These are phyloP conservation scores for Exephanes ischioxanthus DNA, from an alignment of 2,888 invertebrate species.

Conservation along the genomic window DNA sequence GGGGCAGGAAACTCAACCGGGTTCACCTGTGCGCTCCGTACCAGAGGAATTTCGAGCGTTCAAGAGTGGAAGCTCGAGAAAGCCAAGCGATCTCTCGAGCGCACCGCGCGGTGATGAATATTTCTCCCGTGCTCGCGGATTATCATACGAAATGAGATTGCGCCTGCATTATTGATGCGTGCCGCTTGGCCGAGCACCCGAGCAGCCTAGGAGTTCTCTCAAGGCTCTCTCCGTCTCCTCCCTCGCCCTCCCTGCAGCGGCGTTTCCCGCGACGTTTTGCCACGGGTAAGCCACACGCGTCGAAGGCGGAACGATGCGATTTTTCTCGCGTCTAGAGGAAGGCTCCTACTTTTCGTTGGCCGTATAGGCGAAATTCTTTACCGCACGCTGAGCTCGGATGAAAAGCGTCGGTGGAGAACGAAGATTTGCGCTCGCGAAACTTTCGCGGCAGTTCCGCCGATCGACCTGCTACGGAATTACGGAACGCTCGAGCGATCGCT, in stretches of 20 bases:
- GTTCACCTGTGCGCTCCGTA: slow-evolving; percentile 18
- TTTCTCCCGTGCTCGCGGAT: slow-evolving; percentile 80
- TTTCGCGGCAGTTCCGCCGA: neutral
- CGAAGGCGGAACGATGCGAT: slow-evolving; percentile 74
- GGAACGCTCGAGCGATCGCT: neutral
- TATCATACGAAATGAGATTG: slow-evolving; percentile 83
- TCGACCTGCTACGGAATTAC: neutral
- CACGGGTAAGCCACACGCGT: slow-evolving; percentile 66
- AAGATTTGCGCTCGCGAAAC: neutral
- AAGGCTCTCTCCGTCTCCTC: slow-evolving; percentile 53
- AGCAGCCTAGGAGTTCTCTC: slow-evolving; percentile 69
- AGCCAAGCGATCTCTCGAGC: slow-evolving; percentile 64
- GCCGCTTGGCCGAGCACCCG: slow-evolving; percentile 63
- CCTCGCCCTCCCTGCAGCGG: slow-evolving; percentile 27
- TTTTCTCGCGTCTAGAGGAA: slow-evolving; percentile 71
- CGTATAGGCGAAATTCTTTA: neutral
- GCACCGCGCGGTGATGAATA: slow-evolving; percentile 79
- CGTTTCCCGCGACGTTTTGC: slow-evolving; percentile 23
- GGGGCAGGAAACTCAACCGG: neutral
- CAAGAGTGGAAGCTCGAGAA: slow-evolving; percentile 58
- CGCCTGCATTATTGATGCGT: slow-evolving; percentile 80
- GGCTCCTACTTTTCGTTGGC: neutral
- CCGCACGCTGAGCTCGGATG: neutral
- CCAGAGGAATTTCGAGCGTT: slow-evolving; percentile 65
- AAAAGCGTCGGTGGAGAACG: neutral